Evolutionary conservation across 2,797 vertebrate genomes (phyloP).

Genomic region (Fistularia tabacaria): DNA sequence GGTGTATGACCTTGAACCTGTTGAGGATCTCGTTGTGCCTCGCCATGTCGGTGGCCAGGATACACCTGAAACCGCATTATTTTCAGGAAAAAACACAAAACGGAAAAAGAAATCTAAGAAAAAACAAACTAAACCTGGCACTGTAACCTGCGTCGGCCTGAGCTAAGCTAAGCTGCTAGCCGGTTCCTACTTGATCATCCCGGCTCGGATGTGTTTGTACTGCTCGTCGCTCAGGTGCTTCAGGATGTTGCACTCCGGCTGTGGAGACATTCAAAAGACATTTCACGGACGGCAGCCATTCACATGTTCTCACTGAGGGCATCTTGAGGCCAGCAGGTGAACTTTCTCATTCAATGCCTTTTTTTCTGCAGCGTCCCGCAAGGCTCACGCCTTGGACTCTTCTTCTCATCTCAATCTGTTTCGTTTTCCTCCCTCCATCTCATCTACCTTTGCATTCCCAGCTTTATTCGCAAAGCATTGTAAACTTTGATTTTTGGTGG

Average conservation of each 20-base stretch:
- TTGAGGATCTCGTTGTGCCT: constrained; percentile 88
- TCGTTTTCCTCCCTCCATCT: no score
- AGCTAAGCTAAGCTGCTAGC: neutral
- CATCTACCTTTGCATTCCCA: no score
- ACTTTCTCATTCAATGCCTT: no score
- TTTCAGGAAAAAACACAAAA: no score
- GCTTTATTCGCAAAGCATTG: no score
- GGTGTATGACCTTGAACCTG: constrained; percentile 80
- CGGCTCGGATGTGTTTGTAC: constrained; percentile 81
- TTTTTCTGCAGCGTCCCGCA: no score
- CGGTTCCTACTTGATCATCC: constrained; percentile 54
- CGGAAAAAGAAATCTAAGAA: neutral
- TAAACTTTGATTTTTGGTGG: no score
- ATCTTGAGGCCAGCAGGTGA: no score
- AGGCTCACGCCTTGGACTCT: no score
- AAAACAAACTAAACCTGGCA: neutral
- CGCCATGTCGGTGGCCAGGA: constrained; percentile 92
- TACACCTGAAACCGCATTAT: constrained; percentile 56
- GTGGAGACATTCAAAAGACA: constrained; percentile 21
- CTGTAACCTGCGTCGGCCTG: neutral
- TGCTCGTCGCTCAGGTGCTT: constrained; percentile 74
- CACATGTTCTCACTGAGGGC: no score
- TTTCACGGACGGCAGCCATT: no score
- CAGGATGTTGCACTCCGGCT: constrained; percentile 89
- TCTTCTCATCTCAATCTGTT: no score